phyloP scores from a whole-genome alignment of 2,888 invertebrate genomes.

The Leucophora obtusa region DNA sequence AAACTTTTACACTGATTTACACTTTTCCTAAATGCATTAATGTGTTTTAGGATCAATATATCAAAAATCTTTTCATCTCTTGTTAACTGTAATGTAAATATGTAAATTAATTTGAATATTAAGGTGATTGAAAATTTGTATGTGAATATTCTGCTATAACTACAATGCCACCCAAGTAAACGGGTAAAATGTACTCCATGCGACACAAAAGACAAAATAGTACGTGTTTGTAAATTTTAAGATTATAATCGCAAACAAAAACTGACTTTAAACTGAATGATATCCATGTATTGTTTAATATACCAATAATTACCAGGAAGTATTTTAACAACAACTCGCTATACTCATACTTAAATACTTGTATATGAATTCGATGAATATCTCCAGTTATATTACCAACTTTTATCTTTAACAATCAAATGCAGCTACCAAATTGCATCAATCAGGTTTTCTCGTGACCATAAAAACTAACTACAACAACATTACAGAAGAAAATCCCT shows the following conservation, averaged over 20 bases:
- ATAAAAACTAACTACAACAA: conserved; percentile 22
- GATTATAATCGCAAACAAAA: conserved; percentile 39
- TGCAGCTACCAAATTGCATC: conserved; percentile 63
- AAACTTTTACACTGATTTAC: too few species aligned
- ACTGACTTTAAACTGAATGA: conserved; percentile 51
- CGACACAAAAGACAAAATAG: conserved; percentile 22
- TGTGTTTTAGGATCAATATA: not conserved
- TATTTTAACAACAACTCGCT: conserved; percentile 48
- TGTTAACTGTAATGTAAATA: not conserved
- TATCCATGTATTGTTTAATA: conserved; percentile 62
- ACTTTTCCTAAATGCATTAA: too few species aligned
- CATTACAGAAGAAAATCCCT: conserved; percentile 49
- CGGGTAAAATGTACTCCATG: too few species aligned
- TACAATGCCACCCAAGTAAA: conserved; percentile 43
- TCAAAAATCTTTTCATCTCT: not conserved
- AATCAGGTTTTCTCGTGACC: conserved; percentile 64
- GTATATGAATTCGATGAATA: not conserved
- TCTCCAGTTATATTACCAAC: conserved; percentile 41
- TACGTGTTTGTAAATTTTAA: conserved; percentile 45
- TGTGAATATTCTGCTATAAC: conserved; percentile 9
- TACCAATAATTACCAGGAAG: conserved; percentile 64
- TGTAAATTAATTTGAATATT: conserved; percentile 34
- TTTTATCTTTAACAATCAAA: conserved; percentile 61
- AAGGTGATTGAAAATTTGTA: conserved; percentile 19
- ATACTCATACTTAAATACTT: not conserved